Conservation (phyloP, 2,797 vertebrate species). For the Tokudaia muenninki region DNA sequence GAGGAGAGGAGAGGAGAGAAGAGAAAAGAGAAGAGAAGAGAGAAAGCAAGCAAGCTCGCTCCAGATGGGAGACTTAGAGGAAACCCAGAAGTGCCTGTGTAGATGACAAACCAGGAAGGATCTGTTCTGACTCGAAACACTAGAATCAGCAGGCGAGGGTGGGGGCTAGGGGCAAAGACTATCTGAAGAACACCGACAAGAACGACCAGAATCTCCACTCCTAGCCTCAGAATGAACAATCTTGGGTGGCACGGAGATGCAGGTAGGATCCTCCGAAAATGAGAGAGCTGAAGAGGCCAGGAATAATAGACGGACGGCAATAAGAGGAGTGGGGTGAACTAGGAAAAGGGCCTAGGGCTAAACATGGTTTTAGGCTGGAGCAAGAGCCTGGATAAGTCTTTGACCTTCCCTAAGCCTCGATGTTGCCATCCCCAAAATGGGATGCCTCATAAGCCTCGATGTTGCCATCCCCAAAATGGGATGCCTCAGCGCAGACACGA, state of each 20-base stretch:
- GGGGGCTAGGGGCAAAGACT: fast-evolving
- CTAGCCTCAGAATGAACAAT: not conserved
- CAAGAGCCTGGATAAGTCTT: not conserved
- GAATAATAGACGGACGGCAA: not conserved
- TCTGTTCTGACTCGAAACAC: not conserved
- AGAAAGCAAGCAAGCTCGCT: not conserved
- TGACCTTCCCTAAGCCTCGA: conserved; percentile 27
- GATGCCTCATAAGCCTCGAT: conserved; percentile 49
- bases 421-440: conserved; percentile 68
- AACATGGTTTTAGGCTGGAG: not conserved
- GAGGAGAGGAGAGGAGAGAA: not conserved
- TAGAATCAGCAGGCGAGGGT: not conserved
- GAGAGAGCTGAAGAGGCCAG: not conserved
- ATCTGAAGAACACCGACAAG: not conserved
- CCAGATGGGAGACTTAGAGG: not conserved
- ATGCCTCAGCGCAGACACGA: conserved; percentile 13
- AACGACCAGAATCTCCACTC: not conserved
- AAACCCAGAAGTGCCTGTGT: not conserved
- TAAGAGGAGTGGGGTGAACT: not conserved
- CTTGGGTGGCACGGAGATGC: not conserved
- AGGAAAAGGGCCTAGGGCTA: not conserved
- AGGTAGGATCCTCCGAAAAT: not conserved
- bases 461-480: conserved; percentile 69
- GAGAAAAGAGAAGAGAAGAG: not conserved
- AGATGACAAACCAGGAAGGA: not conserved